phyloP scores from a whole-genome alignment of 2,888 invertebrate species.

The Pemphredon lugubris region DNA sequence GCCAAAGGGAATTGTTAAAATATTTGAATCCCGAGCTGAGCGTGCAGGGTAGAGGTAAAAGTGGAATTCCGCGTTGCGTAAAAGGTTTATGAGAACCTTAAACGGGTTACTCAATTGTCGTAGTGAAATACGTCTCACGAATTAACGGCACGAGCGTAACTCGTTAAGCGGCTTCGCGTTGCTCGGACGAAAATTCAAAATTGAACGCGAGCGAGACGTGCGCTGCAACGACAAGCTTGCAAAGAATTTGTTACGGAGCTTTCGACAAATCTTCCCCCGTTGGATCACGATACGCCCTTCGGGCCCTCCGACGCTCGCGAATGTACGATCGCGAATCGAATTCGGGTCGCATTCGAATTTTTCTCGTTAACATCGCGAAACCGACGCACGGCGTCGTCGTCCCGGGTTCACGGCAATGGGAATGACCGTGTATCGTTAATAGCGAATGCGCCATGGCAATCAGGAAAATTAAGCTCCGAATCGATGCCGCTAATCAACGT shows the following conservation, averaged over 20 bases:
- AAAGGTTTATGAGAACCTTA: constrained; percentile 30
- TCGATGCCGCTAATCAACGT: no score
- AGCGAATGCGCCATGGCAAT: no score
- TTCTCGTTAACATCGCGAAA: constrained; percentile 13
- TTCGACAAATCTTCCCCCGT: constrained; percentile 33
- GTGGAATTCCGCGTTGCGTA: constrained; percentile 5
- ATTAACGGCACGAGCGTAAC: constrained; percentile 38
- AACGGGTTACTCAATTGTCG: constrained; percentile 16
- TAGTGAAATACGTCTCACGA: constrained; percentile 25
- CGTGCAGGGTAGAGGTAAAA: constrained; percentile 9
- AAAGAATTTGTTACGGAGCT: constrained; percentile 21
- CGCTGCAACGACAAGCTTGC: constrained; percentile 8
- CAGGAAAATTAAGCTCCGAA: no score
- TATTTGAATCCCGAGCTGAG: constrained; percentile 10
- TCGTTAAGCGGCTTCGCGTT: constrained; percentile 10
- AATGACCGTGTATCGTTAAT: no score
- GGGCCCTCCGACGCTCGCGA: constrained; percentile 6
- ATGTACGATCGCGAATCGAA: constrained; percentile 16
- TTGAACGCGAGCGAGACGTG: constrained; percentile 13
- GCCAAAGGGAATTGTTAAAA: constrained; percentile 1
- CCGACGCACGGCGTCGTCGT: neutral
- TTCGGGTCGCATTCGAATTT: constrained; percentile 10
- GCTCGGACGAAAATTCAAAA: constrained; percentile 51
- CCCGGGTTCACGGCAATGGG: neutral
- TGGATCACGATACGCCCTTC: constrained; percentile 21